Conservation (phyloP, 2,797 vertebrate species). For the Pseudopleuronectes americanus region DNA sequence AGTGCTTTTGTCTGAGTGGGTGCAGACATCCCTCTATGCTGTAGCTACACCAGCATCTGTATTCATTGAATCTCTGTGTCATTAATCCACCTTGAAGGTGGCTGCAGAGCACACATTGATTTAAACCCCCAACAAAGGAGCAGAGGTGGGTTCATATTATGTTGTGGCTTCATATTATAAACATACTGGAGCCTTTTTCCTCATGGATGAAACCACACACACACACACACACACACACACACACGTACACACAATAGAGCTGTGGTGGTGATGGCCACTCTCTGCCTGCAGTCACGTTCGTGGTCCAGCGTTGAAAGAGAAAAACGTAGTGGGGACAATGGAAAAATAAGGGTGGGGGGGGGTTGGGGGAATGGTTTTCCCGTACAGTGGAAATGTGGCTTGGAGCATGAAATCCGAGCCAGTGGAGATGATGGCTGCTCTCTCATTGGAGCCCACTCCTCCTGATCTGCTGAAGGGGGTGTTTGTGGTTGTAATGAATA, state of each 20-base stretch:
- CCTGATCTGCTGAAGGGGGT: constrained; percentile 71
- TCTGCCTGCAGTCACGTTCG: constrained; percentile 47
- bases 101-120: constrained; percentile 46
- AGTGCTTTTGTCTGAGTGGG: background rate
- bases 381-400: constrained; percentile 49
- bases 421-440: constrained; percentile 48
- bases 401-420: constrained; percentile 66
- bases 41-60: background rate
- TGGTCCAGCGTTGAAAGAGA: constrained; percentile 14
- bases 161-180: constrained; percentile 15
- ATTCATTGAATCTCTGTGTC: constrained; percentile 8
- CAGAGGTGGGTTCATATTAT: constrained; percentile 39
- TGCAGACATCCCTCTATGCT: background rate
- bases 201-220: constrained; percentile 42
- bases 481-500: constrained; percentile 73
- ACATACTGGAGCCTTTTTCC: constrained; percentile 34
- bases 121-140: constrained; percentile 45
- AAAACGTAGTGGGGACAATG: constrained; percentile 48
- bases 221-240: background rate
- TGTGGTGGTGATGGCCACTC: constrained; percentile 28
- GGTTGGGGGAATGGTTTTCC: constrained; percentile 32
- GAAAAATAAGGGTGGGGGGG: constrained; percentile 54
- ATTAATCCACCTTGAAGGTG: constrained; percentile 34
- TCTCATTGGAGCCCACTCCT: constrained; percentile 51
- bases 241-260: background rate